Base-by-base conservation (phyloP, 2,888 invertebrate species). In the Mesorhabditis spiculigera region DNA sequence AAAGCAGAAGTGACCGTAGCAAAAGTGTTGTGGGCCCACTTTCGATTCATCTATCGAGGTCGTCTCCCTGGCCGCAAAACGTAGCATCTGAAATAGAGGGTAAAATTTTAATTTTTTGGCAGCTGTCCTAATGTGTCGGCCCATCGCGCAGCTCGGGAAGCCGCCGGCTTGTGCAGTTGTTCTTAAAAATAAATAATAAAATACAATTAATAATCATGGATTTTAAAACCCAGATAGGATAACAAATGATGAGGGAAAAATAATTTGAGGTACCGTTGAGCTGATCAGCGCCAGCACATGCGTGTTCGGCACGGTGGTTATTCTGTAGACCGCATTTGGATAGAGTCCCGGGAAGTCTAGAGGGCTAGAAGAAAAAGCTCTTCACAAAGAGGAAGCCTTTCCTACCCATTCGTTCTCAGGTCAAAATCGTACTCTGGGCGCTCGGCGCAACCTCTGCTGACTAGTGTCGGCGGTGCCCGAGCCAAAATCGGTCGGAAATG, bases 1-100 rank as follows among this genome's bases (percentile, higher is more conserved):
- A 41, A 82, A 44, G 66, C 82, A 82, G 58, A 76, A 81, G 62
- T 82, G 78, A 4, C 82, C 82, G 43, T 73, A 70, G 66, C 82
- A 82, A 66, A 75, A 78, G n/a, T 75, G 68, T 13, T 78, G 67
- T 1, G 67, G 66, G 44, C 75, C 71, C 4, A 78, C 65, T 73
- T 79, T 68, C 67, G 72, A 58, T n/a, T 45, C 50, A 45, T 28
- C 28, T 28, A 28, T 28, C 28, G 28, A 28, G 28, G 3, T 28
- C 28, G 28, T 28, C 28, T 28, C 28, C 28, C 28, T 28, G 28
- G 28, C 28, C 28, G 28, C 28, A 28, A 28, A 28, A 28, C 28
- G 28, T 28, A 28, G 28, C 28, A 28, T 28, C 28, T 28, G 28
- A 28, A 28, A 28, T 28, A 28, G 28, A 28, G 28, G 28, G 28